Base-by-base conservation (phyloP, 2,113 vertebrate species). In the Grammomys dolichurus region DNA sequence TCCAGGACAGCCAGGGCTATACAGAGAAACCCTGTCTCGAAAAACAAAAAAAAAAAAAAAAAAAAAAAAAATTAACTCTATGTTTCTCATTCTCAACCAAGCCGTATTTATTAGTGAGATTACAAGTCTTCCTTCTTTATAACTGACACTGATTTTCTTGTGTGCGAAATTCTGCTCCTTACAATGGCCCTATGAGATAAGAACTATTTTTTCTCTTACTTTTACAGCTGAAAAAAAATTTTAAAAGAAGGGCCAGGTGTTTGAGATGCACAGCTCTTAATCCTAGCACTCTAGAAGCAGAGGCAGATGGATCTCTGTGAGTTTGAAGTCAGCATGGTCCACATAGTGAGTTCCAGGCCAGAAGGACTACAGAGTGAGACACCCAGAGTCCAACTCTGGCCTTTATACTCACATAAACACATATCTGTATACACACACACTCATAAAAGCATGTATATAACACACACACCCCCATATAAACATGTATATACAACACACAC, bases 171-270 rank as follows among this genome's bases (percentile, higher is more conserved):
- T 92, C 65, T 89, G 54, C 12, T 94, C 69, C 60, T 90, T 46
- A 82, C 54, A 94, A 93, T 80, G 93, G 89, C 40, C 24, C 5
- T 77, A 5, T 91, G 22, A 95, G 36, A 95, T 69, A 85, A 90
- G 22, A 95, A 84, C 43, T 91, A 51, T 78, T 95, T 96, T 63
- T 85, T 84, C 24, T 28, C 80, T 94, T 56, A 70, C 40, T 86
- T 54, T 97, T 81, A 90, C 33, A 81, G 51, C 22, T 90, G 65
- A 88, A 87, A 95, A 96, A 90, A 82, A 26, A 12, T 76, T 92
- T 28, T 5, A n/a, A 36, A 56, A 80, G 19, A 46, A 36, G 31
- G 63, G 31, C 63, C 43, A 69, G 43, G 19, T 31, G 26, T 48
- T 5, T 19, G 31, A 19, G 6, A 70, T 48, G 40, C 28, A 51